A percentile compares a stretch with the other conserved stretches of the same genome.
phyloP scores from a whole-genome alignment of 2,113 vertebrate species.

The rat (Rattus norvegicus) region GRCr8 NC_086025.1:74386501-74387000 shows the following conservation, averaged over 20 bases:
- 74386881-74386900: not conserved
- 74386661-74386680: not conserved
- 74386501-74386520: not conserved
- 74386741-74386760: not conserved
- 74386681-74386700: not conserved
- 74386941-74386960: not conserved
- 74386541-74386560: not conserved
- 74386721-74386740: not conserved
- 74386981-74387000: not conserved
- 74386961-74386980: not conserved
- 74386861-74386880: not conserved
- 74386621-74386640: not conserved
- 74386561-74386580: not conserved
- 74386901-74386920: not conserved
- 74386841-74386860: not conserved
- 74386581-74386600: not conserved
- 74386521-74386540: not conserved
- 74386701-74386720: too few relatives aligned
- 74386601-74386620: not conserved
- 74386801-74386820: not conserved
- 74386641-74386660: not conserved
- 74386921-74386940: not conserved
- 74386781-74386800: not conserved
- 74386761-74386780: not conserved
- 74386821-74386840: not conserved